These are phyloP conservation scores for Rotaria macrura DNA, from an alignment of 2,888 invertebrate species.

Conservation along the genomic window DNA sequence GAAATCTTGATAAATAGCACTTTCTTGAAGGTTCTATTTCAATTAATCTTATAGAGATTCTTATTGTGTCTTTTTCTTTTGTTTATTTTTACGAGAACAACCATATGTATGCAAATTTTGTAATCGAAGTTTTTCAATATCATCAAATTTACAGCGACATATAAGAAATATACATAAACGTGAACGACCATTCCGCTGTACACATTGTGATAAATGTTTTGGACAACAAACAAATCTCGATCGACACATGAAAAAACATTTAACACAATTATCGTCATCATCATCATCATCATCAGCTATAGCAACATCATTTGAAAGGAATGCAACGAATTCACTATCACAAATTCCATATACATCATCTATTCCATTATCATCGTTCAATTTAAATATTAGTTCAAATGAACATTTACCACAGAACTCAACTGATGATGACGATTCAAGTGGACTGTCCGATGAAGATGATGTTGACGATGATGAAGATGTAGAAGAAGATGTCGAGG, in stretches of 20 bases:
- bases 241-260: constrained; percentile 16
- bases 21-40: too few species aligned
- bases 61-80: not conserved
- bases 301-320: not conserved
- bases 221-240: constrained; percentile 34
- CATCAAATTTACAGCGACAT: constrained; percentile 88
- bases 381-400: not conserved
- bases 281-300: not conserved
- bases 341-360: not conserved
- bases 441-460: not conserved
- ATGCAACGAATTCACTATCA: not conserved
- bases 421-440: not conserved
- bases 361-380: not conserved
- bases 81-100: constrained; percentile 57
- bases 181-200: constrained; percentile 32
- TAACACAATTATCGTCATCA: not conserved
- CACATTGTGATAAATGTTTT: constrained; percentile 31
- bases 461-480: not conserved
- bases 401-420: not conserved
- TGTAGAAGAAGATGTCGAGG: not conserved
- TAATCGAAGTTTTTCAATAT: constrained; percentile 85
- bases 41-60: not conserved
- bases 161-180: constrained; percentile 83
- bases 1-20: too few species aligned
- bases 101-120: constrained; percentile 57